These are phyloP conservation scores for Drosophila sordidula DNA, from an alignment of 2,888 invertebrate species.

Conservation along the genomic window DNA sequence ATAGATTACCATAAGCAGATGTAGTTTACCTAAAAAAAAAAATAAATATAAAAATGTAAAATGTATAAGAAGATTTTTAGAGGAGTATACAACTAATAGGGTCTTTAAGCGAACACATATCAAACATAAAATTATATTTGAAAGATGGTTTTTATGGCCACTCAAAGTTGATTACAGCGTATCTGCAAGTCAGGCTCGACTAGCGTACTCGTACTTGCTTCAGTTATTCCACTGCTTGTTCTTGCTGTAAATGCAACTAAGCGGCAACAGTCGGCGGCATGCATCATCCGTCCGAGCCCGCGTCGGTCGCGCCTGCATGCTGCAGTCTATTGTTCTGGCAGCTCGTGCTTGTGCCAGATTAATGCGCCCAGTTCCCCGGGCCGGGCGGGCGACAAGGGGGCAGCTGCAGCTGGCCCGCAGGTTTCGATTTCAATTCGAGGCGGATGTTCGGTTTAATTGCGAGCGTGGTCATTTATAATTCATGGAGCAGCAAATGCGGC, in stretches of 20 bases:
- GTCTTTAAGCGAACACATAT: no score
- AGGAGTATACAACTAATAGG: no score
- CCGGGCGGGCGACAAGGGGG: constrained; percentile 5
- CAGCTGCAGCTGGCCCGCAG: constrained; percentile 26
- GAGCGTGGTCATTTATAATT: constrained; percentile 55
- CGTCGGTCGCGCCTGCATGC: constrained; percentile 24
- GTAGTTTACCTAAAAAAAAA: no score
- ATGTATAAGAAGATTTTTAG: no score
- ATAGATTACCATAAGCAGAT: no score
- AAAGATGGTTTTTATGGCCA: neutral
- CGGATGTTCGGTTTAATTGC: constrained; percentile 78
- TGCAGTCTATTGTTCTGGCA: constrained; percentile 68
- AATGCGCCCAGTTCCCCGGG: constrained; percentile 47
- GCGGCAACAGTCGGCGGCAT: constrained; percentile 56
- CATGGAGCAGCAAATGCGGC: constrained; percentile 46
- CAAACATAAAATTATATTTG: no score
- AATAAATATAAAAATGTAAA: no score
- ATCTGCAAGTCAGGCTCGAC: neutral
- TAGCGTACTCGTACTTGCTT: constrained; percentile 1
- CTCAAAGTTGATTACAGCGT: neutral
- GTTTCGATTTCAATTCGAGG: constrained; percentile 81
- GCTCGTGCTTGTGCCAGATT: constrained; percentile 80
- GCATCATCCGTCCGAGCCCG: constrained; percentile 27
- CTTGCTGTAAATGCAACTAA: constrained; percentile 66
- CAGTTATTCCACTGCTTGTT: constrained; percentile 13